Percentiles rank a stretch among this genome's conserved stretches.
Evolutionary conservation across 2,797 vertebrate species (phyloP).

Genomic region (Acanthurus tractus): DNA sequence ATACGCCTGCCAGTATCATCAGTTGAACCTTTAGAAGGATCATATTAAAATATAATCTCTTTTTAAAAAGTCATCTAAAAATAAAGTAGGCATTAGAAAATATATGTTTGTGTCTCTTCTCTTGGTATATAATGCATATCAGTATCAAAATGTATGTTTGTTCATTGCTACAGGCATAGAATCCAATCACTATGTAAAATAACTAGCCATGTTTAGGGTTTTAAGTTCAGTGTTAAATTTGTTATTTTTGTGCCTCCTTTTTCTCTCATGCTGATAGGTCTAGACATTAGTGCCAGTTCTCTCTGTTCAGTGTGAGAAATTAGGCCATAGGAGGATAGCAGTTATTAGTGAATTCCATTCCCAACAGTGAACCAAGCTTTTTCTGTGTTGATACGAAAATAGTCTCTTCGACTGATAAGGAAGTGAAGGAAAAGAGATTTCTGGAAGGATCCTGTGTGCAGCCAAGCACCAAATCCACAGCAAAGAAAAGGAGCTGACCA

Average conservation of each 20-base stretch:
- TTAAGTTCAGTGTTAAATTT: neutral
- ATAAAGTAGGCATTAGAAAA: neutral
- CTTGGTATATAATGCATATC: neutral
- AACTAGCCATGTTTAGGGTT: neutral
- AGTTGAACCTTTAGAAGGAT: neutral
- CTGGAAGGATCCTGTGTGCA: conserved; percentile 55
- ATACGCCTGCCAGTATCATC: neutral
- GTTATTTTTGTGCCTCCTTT: neutral
- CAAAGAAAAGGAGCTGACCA: conserved; percentile 13
- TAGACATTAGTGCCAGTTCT: conserved; percentile 24
- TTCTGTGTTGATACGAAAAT: conserved; percentile 74
- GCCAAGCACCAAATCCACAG: conserved; percentile 54
- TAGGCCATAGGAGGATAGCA: conserved; percentile 64
- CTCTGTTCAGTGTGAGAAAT: conserved; percentile 64
- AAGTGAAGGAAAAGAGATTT: conserved; percentile 31
- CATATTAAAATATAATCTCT: neutral
- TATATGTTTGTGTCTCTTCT: neutral
- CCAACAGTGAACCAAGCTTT: conserved; percentile 56
- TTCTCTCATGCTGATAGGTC: conserved; percentile 7
- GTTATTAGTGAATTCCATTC: conserved; percentile 66
- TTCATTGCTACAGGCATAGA: neutral
- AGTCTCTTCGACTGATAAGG: conserved; percentile 56
- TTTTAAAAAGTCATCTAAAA: neutral
- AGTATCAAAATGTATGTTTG: neutral
- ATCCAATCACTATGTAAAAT: neutral